Evolutionary conservation across 2,888 invertebrate species (phyloP).

Genomic region (Hydrotaea diabolus): DNA sequence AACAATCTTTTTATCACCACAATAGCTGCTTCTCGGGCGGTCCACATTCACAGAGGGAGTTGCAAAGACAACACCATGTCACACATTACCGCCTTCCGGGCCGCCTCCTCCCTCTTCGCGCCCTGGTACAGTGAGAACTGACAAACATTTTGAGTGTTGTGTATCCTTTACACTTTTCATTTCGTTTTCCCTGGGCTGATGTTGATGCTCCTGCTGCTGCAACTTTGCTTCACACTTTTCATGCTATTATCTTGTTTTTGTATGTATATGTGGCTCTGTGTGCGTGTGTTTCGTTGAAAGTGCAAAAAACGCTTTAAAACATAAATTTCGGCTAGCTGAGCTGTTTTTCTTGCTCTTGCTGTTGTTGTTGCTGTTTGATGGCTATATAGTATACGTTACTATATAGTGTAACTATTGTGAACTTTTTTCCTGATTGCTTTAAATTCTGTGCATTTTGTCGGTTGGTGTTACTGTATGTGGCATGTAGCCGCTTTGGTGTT

Average conservation of each 20-base stretch:
- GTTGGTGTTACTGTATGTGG: neutral
- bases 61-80: conserved; percentile 48
- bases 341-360: neutral
- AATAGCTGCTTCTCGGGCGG: conserved; percentile 5
- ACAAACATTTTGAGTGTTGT: conserved; percentile 30
- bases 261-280: no score
- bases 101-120: neutral
- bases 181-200: conserved; percentile 44
- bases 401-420: neutral
- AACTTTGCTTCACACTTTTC: neutral
- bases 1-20: conserved; percentile 21
- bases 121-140: no score
- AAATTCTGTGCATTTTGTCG: conserved; percentile 1
- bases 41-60: conserved; percentile 12
- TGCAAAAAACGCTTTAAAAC: conserved; percentile 27
- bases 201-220: neutral
- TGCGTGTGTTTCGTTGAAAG: no score
- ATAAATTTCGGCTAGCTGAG: conserved; percentile 19
- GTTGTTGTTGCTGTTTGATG: neutral
- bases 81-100: conserved; percentile 32
- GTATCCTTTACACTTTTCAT: conserved; percentile 48
- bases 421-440: conserved; percentile 25
- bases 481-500: neutral
- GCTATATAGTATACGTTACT: neutral
- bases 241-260: neutral